phyloP scores from a whole-genome alignment of 1,140 invertebrate genomes.

The Lethrus apterus region DNA sequence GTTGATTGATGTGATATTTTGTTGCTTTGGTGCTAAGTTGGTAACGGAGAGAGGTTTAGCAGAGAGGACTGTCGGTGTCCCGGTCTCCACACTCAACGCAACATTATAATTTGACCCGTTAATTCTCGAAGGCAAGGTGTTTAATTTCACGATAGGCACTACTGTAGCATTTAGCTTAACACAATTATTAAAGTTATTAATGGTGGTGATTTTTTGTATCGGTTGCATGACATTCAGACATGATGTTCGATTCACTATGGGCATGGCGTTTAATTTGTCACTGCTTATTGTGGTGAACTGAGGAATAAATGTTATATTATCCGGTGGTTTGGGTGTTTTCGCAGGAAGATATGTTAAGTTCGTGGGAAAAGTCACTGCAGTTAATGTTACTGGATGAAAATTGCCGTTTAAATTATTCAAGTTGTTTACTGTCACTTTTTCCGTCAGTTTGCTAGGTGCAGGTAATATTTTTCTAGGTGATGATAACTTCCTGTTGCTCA shows the following conservation, averaged over 20 bases:
- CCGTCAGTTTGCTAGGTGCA: slow-evolving; percentile 35
- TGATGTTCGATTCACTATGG: slow-evolving; percentile 31
- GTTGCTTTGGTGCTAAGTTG: slow-evolving; percentile 3
- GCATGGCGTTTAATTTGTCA: slow-evolving; percentile 32
- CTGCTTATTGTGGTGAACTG: slow-evolving; percentile 32
- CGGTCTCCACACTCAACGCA: slow-evolving; percentile 28
- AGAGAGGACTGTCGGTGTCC: slow-evolving; percentile 31
- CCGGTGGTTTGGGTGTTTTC: slow-evolving; percentile 36
- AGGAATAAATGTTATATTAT: slow-evolving; percentile 34
- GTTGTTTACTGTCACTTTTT: slow-evolving; percentile 24
- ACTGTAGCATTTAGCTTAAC: slow-evolving; percentile 39
- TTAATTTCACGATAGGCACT: slow-evolving; percentile 40
- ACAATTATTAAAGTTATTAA: slow-evolving; percentile 37
- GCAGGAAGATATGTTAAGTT: slow-evolving; percentile 36
- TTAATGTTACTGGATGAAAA: slow-evolving; percentile 30
- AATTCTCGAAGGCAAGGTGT: slow-evolving; percentile 34
- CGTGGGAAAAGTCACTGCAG: slow-evolving; percentile 32
- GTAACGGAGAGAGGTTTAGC: slow-evolving; percentile 20
- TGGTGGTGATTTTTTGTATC: slow-evolving; percentile 32
- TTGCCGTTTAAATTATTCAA: slow-evolving; percentile 20
- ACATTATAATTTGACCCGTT: slow-evolving; percentile 24
- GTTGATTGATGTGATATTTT: not conserved
- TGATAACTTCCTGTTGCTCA: slow-evolving; percentile 17
- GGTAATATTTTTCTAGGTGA: slow-evolving; percentile 39
- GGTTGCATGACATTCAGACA: slow-evolving; percentile 36